Conservation (phyloP, 1,140 invertebrate genomes). For the Cotesia glomerata region DNA sequence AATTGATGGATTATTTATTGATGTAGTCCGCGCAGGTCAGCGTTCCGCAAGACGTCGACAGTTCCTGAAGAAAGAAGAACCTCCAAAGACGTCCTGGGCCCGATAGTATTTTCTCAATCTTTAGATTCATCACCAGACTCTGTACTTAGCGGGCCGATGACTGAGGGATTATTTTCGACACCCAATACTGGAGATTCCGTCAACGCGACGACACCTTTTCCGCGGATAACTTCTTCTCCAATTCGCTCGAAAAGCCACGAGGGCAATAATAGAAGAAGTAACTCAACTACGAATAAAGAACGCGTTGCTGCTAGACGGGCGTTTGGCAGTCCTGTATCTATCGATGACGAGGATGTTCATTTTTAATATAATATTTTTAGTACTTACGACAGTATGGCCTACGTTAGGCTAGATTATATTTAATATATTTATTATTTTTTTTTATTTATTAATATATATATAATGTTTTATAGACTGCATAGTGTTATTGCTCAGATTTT, state of each 20-base stretch:
- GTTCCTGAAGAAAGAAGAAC: slow-evolving; percentile 47
- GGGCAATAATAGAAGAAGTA: too few relatives aligned
- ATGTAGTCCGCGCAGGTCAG: slow-evolving; percentile 31
- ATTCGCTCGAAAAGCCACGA: slow-evolving; percentile 3
- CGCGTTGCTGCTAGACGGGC: slow-evolving; percentile 31
- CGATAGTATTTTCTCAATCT: slow-evolving; percentile 34
- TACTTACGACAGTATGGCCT: slow-evolving; percentile 1
- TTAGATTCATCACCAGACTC: slow-evolving; percentile 48
- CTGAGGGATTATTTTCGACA: slow-evolving; percentile 36
- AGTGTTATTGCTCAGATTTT: not conserved
- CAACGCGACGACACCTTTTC: slow-evolving; percentile 43
- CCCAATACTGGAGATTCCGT: slow-evolving; percentile 46
- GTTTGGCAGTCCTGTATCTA: slow-evolving; percentile 49
- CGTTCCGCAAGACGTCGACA: slow-evolving; percentile 46
- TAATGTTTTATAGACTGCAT: not conserved
- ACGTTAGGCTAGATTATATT: slow-evolving; percentile 25
- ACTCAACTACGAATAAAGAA: not conserved
- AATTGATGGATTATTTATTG: not conserved
- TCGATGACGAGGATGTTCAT: slow-evolving; percentile 39
- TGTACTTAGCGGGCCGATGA: slow-evolving; percentile 39
- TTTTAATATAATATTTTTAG: slow-evolving; percentile 27
- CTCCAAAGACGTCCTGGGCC: slow-evolving; percentile 32
- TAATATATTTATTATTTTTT: not conserved
- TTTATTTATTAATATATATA: not conserved
- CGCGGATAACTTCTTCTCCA: slow-evolving; percentile 30